phyloP scores from a whole-genome alignment of 2,797 vertebrate genomes.

The Gymnoscopelus braueri region DNA sequence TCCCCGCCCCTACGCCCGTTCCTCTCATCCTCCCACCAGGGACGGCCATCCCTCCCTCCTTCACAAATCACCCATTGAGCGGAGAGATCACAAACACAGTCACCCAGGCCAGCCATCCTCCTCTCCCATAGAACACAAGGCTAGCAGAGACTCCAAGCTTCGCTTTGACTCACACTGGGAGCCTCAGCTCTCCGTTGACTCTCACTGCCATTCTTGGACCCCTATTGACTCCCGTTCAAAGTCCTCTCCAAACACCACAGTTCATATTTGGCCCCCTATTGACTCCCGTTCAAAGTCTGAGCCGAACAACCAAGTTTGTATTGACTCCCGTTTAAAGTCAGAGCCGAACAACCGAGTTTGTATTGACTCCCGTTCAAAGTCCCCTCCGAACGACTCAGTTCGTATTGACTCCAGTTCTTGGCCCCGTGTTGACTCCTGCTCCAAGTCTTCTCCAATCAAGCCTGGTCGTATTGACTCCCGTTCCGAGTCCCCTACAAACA shows the following conservation, averaged over 20 bases:
- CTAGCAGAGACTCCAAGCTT: background rate
- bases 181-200: background rate
- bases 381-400: background rate
- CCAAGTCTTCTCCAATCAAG: too few species aligned
- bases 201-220: background rate
- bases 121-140: background rate
- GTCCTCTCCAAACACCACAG: background rate
- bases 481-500: background rate
- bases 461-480: background rate
- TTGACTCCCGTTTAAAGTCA: too few species aligned
- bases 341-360: background rate
- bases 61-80: too few species aligned
- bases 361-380: background rate
- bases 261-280: background rate
- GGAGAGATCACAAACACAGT: background rate
- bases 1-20: too few species aligned
- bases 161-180: background rate
- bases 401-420: background rate
- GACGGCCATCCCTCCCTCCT: too few species aligned
- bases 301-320: background rate
- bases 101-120: constrained; percentile 35
- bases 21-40: too few species aligned
- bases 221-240: background rate
- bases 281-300: background rate
- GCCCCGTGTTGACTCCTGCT: too few species aligned